Evolutionary conservation across 2,797 vertebrate species (phyloP).

Genomic region (Bradypus variegatus): DNA sequence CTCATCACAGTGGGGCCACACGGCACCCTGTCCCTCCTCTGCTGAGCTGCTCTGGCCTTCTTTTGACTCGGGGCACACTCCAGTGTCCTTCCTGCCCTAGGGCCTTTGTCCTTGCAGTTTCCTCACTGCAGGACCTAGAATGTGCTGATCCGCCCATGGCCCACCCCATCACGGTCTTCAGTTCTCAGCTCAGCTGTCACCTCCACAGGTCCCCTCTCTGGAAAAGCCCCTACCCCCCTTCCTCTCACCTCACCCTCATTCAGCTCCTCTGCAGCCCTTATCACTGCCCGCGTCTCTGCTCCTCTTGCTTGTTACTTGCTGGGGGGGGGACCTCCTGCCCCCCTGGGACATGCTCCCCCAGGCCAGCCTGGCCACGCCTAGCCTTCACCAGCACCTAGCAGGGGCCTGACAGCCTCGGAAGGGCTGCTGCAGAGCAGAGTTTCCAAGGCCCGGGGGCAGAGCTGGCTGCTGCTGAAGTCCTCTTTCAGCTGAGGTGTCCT

Average conservation of each 20-base stretch:
- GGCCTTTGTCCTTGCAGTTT: background rate
- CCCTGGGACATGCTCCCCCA: background rate
- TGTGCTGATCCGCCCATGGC: accelerated
- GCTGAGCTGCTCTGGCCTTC: background rate
- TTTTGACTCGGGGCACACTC: background rate
- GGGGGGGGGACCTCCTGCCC: accelerated
- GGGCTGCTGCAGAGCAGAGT: no score
- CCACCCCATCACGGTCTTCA: accelerated
- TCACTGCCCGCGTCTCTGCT: background rate
- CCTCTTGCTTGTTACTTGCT: background rate
- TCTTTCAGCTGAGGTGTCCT: background rate
- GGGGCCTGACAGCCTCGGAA: accelerated
- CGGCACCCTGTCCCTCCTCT: background rate
- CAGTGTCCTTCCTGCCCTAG: no score
- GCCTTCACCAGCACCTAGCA: background rate
- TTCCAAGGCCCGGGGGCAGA: no score
- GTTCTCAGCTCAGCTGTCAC: background rate
- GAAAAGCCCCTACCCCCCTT: background rate
- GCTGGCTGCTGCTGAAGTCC: accelerated
- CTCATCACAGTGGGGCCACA: accelerated
- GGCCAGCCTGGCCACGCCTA: accelerated
- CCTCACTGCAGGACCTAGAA: background rate
- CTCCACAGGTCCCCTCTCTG: accelerated
- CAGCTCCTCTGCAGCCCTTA: accelerated
- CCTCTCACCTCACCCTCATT: accelerated